Evolutionary conservation across 2,113 vertebrate species (phyloP).

Genomic region (Leucoraja erinaceus): DNA sequence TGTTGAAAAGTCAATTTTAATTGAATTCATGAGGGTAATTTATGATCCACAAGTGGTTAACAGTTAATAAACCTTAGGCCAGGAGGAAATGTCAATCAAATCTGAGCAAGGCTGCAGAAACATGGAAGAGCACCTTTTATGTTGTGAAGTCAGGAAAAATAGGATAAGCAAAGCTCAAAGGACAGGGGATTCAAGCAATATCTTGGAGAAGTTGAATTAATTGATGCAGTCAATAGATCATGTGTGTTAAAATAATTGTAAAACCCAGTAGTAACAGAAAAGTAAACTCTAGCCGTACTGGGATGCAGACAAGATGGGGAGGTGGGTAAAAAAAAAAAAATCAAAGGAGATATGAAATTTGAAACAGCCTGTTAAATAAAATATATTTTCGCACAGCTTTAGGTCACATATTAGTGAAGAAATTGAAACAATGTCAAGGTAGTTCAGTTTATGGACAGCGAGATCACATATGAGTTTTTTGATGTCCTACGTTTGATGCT

Average conservation of each 20-base stretch:
- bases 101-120: background rate
- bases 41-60: background rate
- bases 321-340: too few relatives aligned
- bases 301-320: too few relatives aligned
- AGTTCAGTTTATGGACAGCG: background rate
- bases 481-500: background rate
- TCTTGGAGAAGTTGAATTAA: background rate
- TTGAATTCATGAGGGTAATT: background rate
- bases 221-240: too few relatives aligned
- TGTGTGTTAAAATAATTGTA: too few relatives aligned
- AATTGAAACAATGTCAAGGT: background rate
- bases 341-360: background rate
- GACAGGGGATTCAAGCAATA: too few relatives aligned
- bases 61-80: background rate
- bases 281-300: too few relatives aligned
- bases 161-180: background rate
- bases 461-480: background rate
- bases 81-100: background rate
- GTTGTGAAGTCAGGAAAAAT: background rate
- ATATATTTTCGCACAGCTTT: background rate
- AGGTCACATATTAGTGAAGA: background rate
- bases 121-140: background rate
- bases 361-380: background rate
- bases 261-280: too few relatives aligned
- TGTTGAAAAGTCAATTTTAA: background rate